phyloP scores from a whole-genome alignment of 2,797 vertebrate genomes.

The Gambelia wislizenii region DNA sequence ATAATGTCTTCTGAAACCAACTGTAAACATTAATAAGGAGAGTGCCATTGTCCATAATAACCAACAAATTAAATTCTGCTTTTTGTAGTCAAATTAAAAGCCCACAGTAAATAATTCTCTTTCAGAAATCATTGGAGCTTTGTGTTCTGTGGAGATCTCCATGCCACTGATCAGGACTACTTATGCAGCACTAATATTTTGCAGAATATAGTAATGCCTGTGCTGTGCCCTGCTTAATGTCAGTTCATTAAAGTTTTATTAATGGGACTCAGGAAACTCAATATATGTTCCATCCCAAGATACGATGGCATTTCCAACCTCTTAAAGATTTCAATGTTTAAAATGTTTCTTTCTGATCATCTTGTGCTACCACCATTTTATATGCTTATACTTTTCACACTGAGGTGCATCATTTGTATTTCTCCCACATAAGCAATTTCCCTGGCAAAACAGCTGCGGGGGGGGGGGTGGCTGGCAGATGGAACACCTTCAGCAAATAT shows the following conservation, averaged over 20 bases:
- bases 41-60: not conserved
- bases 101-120: not conserved
- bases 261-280: constrained; percentile 54
- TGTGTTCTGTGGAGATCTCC: constrained; percentile 43
- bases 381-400: not conserved
- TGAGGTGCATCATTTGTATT: not conserved
- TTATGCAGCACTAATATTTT: constrained; percentile 47
- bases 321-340: not conserved
- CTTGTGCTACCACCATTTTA: too few species aligned
- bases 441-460: too few species aligned
- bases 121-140: constrained; percentile 20
- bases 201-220: constrained; percentile 41
- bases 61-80: not conserved
- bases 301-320: constrained; percentile 41
- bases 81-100: constrained; percentile 1
- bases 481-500: not conserved
- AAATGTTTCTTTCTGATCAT: not conserved
- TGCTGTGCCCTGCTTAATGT: constrained; percentile 58
- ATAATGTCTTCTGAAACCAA: not conserved
- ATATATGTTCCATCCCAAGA: constrained; percentile 28
- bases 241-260: constrained; percentile 66
- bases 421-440: not conserved
- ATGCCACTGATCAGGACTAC: constrained; percentile 12
- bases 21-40: not conserved
- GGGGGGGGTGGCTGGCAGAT: not conserved